Base-by-base conservation (phyloP, 2,113 vertebrate species). In the Corydoras maculifer region DNA sequence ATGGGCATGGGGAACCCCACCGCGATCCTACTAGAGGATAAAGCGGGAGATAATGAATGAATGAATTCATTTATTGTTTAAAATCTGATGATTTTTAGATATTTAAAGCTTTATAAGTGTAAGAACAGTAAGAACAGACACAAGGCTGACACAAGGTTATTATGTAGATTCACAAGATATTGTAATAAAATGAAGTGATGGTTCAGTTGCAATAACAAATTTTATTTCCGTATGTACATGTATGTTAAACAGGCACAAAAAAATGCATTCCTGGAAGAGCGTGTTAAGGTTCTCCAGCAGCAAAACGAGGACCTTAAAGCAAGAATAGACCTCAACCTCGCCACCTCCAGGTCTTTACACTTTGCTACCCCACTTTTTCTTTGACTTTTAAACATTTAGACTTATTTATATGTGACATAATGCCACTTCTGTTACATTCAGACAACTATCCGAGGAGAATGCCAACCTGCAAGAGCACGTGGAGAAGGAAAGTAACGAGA, bases 401-500 rank as follows among this genome's bases (percentile, higher is more conserved):
- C 18, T 18, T 10, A 49, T 1, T 31, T 10, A 65, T 43, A 4
- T 8, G 5, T 53, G 13, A 53, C 13, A 10, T 53, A 53, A 53
- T 13, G 2, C 5, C 48, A 2, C 61, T 4, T 64, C 71, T 78
- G 13, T 55, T 68, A 58, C 68, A 3, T 59, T 68, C 83, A 99
- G 97, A 76, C 94, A 99, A 90, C 85, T 98, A 51, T 98, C 97
- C 0, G 93, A 93, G 78, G 94, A 98, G 76, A 98, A 99, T 0
- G 95, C 97, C 3, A 97, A 94, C 75, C 90, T 99, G 76, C 95
- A 99, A 58, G 94, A 95, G 64, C 79, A 94, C 0, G 93, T 98
- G 51, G 95, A 96, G 84, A 95, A 95, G 80, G 97, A 98, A 83
- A 92, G 90, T 77, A 93, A 96, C 43, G 95, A 98, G 84, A 99